A percentile compares a stretch with the other conserved stretches of the same genome.
Conservation (phyloP, 2,113 vertebrate species). For the Antechinus stuartii region DNA sequence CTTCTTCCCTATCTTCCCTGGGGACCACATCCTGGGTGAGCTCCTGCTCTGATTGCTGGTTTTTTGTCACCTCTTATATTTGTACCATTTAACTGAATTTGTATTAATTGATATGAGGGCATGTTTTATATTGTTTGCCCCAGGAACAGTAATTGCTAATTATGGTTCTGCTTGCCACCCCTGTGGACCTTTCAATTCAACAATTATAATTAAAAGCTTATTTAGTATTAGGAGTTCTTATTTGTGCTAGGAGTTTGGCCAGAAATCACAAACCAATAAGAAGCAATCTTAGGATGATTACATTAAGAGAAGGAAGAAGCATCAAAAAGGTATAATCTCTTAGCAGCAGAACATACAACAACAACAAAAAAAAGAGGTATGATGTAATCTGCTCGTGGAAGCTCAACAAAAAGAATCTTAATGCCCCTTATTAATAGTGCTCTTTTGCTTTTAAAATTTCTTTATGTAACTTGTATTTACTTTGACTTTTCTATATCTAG, state of each 20-base stretch:
- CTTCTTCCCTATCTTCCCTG: background rate
- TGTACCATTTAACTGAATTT: background rate
- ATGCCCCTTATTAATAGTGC: background rate
- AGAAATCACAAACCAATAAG: background rate
- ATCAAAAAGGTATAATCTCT: background rate
- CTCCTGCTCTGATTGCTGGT: background rate
- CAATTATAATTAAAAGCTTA: background rate
- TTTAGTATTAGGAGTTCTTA: background rate
- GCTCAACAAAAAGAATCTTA: background rate
- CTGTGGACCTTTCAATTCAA: background rate
- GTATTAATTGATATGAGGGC: background rate
- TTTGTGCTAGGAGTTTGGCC: background rate
- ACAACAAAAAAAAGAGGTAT: background rate
- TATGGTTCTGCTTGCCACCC: background rate
- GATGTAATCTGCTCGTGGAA: background rate
- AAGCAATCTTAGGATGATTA: background rate
- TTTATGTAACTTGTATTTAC: background rate
- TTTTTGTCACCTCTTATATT: background rate
- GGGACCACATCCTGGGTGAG: background rate
- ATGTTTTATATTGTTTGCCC: background rate
- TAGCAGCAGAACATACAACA: background rate
- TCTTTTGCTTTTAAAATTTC: background rate
- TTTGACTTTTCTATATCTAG: background rate
- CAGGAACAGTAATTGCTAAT: background rate
- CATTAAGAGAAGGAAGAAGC: background rate